Conservation (phyloP, 2,797 vertebrate species). For the Micromesistius poutassou region DNA sequence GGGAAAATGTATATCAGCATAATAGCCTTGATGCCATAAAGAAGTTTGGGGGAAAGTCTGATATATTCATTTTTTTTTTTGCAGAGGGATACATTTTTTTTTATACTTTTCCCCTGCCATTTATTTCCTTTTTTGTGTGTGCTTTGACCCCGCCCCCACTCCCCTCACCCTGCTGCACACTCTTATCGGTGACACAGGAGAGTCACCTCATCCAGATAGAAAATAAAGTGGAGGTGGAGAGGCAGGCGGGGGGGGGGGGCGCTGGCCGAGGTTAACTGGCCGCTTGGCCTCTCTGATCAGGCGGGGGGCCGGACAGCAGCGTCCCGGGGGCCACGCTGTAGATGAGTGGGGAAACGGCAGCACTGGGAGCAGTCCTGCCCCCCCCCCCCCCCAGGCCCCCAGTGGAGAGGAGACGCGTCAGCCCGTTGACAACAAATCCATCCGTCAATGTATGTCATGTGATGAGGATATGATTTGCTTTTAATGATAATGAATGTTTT, state of each 20-base stretch:
- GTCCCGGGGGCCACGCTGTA: conserved; percentile 63
- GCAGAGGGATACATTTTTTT: conserved; percentile 45
- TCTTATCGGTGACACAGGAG: conserved; percentile 72
- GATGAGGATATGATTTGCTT: too few species aligned
- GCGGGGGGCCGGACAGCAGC: conserved; percentile 47
- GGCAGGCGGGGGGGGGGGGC: conserved; percentile 28
- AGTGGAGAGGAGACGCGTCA: neutral
- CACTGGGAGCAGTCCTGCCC: conserved; percentile 46
- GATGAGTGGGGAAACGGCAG: conserved; percentile 57
- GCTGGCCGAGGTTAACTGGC: conserved; percentile 62
- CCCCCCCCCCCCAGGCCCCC: conserved; percentile 13
- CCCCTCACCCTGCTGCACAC: conserved; percentile 58
- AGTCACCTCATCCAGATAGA: conserved; percentile 66
- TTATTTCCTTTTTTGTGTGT: conserved; percentile 52
- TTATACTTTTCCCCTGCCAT: too few species aligned
- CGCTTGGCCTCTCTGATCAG: conserved; percentile 57
- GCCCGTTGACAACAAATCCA: too few species aligned
- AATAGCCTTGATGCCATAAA: conserved; percentile 69
- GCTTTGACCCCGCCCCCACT: conserved; percentile 73
- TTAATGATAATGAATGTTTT: too few species aligned
- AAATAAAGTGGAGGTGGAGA: conserved; percentile 60
- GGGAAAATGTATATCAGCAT: conserved; percentile 76
- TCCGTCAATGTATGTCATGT: too few species aligned
- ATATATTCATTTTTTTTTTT: too few species aligned
- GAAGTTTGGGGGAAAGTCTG: conserved; percentile 64